Percentiles rank a stretch among this genome's conserved stretches.
These are phyloP conservation scores for Hoplias malabaricus DNA, from an alignment of 2,113 vertebrate species.

Conservation along the genomic window DNA sequence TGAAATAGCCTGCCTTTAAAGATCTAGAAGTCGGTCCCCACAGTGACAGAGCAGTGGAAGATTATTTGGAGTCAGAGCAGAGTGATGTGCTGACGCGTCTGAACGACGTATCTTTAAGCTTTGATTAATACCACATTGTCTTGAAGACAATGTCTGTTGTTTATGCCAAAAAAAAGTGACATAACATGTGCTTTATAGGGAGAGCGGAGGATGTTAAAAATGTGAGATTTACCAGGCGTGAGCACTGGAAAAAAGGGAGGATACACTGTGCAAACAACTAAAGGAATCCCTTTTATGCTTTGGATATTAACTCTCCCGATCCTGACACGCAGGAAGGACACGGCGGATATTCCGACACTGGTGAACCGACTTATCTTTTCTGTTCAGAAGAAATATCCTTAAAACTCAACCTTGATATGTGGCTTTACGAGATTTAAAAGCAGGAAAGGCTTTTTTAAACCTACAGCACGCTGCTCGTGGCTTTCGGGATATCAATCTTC, in stretches of 20 bases:
- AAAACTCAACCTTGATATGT: constrained; percentile 64
- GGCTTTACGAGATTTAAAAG: constrained; percentile 72
- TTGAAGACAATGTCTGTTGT: constrained; percentile 61
- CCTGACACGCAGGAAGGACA: constrained; percentile 66
- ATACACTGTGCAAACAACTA: constrained; percentile 67
- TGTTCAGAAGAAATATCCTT: constrained; percentile 69
- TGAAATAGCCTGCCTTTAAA: background rate
- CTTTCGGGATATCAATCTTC: constrained; percentile 62
- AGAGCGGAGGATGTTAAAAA: constrained; percentile 59
- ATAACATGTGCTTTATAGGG: constrained; percentile 64
- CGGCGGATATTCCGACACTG: constrained; percentile 64
- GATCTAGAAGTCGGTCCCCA: background rate
- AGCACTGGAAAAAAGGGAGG: constrained; percentile 53
- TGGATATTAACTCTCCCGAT: constrained; percentile 71
- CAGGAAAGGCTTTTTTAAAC: constrained; percentile 60
- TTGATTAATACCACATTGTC: constrained; percentile 50
- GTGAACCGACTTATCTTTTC: constrained; percentile 66
- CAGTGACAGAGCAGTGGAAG: background rate
- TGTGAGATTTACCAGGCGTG: constrained; percentile 46
- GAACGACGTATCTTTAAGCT: constrained; percentile 29
- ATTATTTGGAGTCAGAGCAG: background rate
- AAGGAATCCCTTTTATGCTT: constrained; percentile 70
- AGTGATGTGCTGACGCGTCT: constrained; percentile 28
- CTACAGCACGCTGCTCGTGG: constrained; percentile 63
- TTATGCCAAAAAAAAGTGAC: constrained; percentile 69